Percentiles rank a stretch among this genome's conserved stretches.
Evolutionary conservation across 2,113 vertebrate genomes (phyloP).

Genomic region (Tichodroma muraria): DNA sequence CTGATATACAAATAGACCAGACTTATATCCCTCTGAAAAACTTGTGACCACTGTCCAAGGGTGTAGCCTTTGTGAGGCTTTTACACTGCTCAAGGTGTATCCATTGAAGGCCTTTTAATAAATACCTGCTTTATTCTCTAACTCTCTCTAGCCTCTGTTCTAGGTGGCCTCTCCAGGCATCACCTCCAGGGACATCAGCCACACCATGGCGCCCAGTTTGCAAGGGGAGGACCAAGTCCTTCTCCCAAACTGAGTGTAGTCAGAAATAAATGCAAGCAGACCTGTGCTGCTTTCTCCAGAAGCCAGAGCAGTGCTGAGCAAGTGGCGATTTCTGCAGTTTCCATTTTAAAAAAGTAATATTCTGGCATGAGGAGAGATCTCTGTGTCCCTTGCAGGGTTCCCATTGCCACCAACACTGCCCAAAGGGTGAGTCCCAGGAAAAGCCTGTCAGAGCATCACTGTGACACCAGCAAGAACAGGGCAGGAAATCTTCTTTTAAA

Average conservation of each 20-base stretch:
- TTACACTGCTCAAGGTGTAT: background rate
- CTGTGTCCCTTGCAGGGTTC: background rate
- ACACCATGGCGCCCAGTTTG: background rate
- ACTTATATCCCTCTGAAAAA: background rate
- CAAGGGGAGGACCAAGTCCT: background rate
- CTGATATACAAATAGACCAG: background rate
- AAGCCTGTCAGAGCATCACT: background rate
- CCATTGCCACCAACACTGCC: background rate
- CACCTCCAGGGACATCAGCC: accelerated
- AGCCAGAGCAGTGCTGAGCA: background rate
- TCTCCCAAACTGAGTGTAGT: background rate
- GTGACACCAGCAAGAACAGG: background rate
- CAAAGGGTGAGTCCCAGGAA: background rate
- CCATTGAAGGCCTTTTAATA: background rate
- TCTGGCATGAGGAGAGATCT: background rate
- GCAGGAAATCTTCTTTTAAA: background rate
- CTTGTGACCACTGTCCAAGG: too few species aligned
- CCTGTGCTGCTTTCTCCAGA: background rate
- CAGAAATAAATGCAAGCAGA: background rate
- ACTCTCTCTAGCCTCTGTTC: background rate
- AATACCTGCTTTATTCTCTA: background rate
- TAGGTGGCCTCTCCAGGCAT: background rate
- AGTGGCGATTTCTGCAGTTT: background rate
- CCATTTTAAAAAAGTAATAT: background rate
- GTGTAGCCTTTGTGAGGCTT: background rate